Percentiles rank a stretch among this genome's conserved stretches.
Conservation (phyloP, 2,113 vertebrate species). For the Etheostoma spectabile region DNA sequence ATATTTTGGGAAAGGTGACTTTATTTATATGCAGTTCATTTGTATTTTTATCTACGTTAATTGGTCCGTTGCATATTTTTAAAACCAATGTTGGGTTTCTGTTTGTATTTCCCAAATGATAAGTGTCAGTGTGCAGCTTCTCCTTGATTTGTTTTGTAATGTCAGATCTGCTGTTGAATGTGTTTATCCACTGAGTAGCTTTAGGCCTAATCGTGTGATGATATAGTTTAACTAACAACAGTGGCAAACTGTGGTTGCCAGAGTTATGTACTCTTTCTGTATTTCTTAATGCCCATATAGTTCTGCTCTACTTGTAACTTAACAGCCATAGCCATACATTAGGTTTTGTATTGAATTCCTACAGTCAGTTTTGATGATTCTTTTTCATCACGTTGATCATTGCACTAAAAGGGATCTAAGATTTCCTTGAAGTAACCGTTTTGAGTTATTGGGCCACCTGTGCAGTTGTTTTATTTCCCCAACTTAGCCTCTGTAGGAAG, state of each 20-base stretch:
- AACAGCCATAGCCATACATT: background rate
- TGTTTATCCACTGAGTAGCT: conserved; percentile 16
- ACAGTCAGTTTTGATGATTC: background rate
- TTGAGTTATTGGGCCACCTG: background rate
- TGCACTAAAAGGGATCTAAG: conserved; percentile 27
- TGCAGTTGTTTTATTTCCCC: conserved; percentile 26
- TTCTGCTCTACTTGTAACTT: conserved; percentile 4
- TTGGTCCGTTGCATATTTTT: conserved; percentile 36
- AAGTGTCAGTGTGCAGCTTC: conserved; percentile 40
- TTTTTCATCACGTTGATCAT: background rate
- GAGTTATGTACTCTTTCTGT: conserved; percentile 39
- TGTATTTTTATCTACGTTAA: conserved; percentile 45
- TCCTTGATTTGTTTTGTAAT: conserved; percentile 15
- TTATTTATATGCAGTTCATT: conserved; percentile 51
- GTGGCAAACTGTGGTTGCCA: background rate
- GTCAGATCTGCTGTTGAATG: conserved; percentile 26
- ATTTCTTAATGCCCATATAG: conserved; percentile 5
- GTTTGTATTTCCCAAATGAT: conserved; percentile 32
- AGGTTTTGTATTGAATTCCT: background rate
- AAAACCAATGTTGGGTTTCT: conserved; percentile 39
- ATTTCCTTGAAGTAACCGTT: conserved; percentile 5
- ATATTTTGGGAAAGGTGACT: conserved; percentile 14
- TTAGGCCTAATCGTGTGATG: conserved; percentile 1
- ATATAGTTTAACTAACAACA: conserved; percentile 7
- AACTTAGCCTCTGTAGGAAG: conserved; percentile 3